Conservation (phyloP, 2,113 vertebrate genomes). For the Podiceps cristatus region DNA sequence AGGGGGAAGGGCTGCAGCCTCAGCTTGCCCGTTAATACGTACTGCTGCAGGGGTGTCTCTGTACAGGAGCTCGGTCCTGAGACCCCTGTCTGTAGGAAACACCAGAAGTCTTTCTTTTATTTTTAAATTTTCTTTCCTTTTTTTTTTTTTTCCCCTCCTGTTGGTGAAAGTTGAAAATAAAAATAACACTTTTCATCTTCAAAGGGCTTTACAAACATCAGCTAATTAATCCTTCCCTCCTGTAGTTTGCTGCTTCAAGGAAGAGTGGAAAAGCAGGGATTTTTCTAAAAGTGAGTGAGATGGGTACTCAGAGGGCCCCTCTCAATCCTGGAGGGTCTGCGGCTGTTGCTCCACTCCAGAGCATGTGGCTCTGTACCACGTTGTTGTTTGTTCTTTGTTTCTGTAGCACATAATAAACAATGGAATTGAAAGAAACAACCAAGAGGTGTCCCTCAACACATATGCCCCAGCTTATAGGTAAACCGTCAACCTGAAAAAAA, state of each 20-base stretch:
- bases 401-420: not conserved
- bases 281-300: slow-evolving; percentile 30
- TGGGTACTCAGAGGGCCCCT: not conserved
- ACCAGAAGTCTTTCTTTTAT: not conserved
- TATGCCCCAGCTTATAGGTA: not conserved
- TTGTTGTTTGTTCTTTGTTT: slow-evolving; percentile 1
- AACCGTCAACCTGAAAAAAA: not conserved
- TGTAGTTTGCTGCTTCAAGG: slow-evolving; percentile 22
- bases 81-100: not conserved
- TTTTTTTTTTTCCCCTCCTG: not conserved
- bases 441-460: not conserved
- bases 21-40: not conserved
- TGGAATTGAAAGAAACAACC: not conserved
- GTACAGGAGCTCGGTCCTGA: not conserved
- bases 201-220: slow-evolving; percentile 52
- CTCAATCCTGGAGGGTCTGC: not conserved
- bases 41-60: not conserved
- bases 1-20: not conserved
- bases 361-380: not conserved
- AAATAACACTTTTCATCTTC: slow-evolving; percentile 64
- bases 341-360: not conserved
- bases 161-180: slow-evolving; percentile 42
- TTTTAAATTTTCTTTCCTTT: not conserved
- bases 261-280: slow-evolving; percentile 9
- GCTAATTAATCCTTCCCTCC: slow-evolving; percentile 39